phyloP scores from a whole-genome alignment of 2,797 vertebrate genomes.

The Parotocinclus haroldoi region DNA sequence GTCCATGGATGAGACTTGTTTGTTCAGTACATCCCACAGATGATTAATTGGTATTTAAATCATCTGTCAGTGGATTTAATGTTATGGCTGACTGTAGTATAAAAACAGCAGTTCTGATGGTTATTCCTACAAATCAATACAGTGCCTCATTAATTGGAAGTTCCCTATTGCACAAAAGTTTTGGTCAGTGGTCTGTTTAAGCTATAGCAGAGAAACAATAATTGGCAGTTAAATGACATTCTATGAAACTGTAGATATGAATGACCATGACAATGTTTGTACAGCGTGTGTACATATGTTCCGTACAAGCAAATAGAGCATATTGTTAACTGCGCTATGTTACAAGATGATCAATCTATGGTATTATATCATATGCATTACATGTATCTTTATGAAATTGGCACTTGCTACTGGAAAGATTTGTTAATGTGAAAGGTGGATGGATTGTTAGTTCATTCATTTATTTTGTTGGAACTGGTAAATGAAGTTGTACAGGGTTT shows the following conservation, averaged over 20 bases:
- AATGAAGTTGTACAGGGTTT: constrained; percentile 51
- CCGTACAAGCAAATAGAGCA: constrained; percentile 52
- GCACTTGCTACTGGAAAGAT: constrained; percentile 34
- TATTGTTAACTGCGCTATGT: constrained; percentile 54
- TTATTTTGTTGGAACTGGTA: constrained; percentile 35
- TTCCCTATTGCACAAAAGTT: not conserved
- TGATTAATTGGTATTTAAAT: too few species aligned
- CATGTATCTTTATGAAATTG: constrained; percentile 44
- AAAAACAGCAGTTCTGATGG: too few species aligned
- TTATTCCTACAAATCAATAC: too few species aligned
- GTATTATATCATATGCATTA: constrained; percentile 56
- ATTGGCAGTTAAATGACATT: too few species aligned
- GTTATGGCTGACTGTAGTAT: too few species aligned
- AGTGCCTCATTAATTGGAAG: not conserved
- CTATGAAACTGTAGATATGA: too few species aligned
- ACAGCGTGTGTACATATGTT: constrained; percentile 19
- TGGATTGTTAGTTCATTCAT: constrained; percentile 11
- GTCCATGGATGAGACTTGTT: too few species aligned
- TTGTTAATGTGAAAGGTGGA: constrained; percentile 21
- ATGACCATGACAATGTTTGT: too few species aligned
- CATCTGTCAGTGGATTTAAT: too few species aligned
- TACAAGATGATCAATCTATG: constrained; percentile 55
- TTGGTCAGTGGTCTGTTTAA: not conserved
- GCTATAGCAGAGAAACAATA: not conserved
- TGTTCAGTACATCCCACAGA: too few species aligned